Percentiles rank a stretch among this genome's conserved stretches.
phyloP scores from a whole-genome alignment of 2,113 vertebrate species.

The Sebastes fasciatus region DNA sequence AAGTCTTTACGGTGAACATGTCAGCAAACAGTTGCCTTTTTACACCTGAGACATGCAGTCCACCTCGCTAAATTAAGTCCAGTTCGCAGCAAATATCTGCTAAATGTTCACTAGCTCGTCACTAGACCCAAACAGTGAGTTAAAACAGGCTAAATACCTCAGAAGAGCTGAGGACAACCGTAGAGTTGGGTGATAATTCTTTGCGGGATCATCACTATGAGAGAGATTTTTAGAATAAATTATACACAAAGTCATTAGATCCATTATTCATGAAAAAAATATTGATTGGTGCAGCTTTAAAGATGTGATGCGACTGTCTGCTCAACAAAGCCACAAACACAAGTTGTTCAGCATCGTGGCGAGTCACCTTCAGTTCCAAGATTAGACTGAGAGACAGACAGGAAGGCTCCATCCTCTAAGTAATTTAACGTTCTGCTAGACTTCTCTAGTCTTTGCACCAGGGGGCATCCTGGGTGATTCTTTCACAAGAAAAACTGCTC shows the following conservation, averaged over 20 bases:
- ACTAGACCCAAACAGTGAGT: not conserved
- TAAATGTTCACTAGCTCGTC: too few relatives aligned
- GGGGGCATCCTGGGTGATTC: not conserved
- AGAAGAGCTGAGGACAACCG: not conserved
- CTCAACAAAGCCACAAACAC: too few relatives aligned
- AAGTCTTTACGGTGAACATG: too few relatives aligned
- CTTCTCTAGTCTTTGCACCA: not conserved
- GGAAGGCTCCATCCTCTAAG: not conserved
- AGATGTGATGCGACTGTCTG: not conserved
- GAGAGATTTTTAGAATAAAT: not conserved
- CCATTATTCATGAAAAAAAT: too few relatives aligned
- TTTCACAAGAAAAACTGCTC: not conserved
- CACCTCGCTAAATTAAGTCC: too few relatives aligned
- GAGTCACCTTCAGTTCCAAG: too few relatives aligned
- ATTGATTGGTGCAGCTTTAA: not conserved
- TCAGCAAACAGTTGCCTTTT: too few relatives aligned
- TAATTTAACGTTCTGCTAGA: not conserved
- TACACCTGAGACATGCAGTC: too few relatives aligned
- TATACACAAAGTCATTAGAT: not conserved
- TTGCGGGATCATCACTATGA: not conserved
- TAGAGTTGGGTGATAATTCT: not conserved
- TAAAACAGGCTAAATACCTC: not conserved
- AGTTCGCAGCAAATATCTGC: too few relatives aligned
- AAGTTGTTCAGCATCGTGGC: too few relatives aligned
- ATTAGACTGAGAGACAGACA: not conserved